Base-by-base conservation (phyloP, 2,113 vertebrate genomes). In the Anthoscopus minutus region DNA sequence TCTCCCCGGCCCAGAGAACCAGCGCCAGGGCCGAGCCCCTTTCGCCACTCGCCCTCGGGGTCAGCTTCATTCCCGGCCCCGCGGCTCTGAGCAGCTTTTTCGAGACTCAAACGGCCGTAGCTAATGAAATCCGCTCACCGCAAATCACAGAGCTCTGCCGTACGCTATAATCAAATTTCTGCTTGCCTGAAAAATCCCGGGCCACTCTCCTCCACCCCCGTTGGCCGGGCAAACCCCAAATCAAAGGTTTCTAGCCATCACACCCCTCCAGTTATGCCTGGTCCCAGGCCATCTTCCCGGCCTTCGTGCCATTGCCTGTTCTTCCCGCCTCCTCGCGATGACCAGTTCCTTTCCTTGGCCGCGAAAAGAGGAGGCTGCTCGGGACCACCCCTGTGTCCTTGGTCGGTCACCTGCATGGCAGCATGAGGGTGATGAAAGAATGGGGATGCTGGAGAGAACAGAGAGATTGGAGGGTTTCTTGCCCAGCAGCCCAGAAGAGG, bases 121-220 rank as follows among this genome's bases (percentile, higher is more conserved):
- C 85, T 96, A 96, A 96, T 96, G 93, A 96, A 94, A 74, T 89
- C 69, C 84, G 69, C 73, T 81, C 73, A 22, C 96, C 93, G 87
- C 94, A 96, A 96, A 96, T 95, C 93, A 96, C 92, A 96, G 93
- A 91, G 64, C 81, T 92, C 81, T 78, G 61, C 51, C 70, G 42
- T 91, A 96, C 81, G 69, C 94, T 96, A 87, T 96, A 96, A 96
- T 96, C 89, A 96, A 92, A 95, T 87, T 95, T 94, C 73, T 94
- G 87, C 87, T 91, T 94, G 93, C 92, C 94, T 96, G 92, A 89
- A 91, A 92, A 94, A 96, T 94, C 33, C 33, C 91, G 33, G 76
- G 86, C 92, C 89, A 86, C 87, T 65, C 93, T 96, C 69, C 94
- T 94, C 93, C 94, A 51, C 81, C 56, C 89, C 72, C 21, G 7